phyloP scores from a whole-genome alignment of 2,888 invertebrate genomes.

The Athripsodes cinereus region DNA sequence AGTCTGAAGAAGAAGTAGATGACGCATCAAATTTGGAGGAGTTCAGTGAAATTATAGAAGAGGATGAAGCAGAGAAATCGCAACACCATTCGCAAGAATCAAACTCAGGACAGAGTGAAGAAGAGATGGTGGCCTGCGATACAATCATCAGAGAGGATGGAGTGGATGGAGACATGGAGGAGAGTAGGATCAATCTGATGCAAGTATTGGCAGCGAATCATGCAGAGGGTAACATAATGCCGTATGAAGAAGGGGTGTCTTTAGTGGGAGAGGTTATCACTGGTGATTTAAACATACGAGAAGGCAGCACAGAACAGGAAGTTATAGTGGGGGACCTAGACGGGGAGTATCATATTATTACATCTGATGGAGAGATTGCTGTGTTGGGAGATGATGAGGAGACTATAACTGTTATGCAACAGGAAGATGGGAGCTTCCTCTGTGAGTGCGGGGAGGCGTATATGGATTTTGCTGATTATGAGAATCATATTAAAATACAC shows the following conservation, averaged over 20 bases:
- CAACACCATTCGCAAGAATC: background rate
- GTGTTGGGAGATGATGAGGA: slow-evolving; percentile 45
- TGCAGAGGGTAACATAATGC: slow-evolving; percentile 14
- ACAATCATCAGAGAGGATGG: background rate
- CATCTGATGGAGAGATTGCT: slow-evolving; percentile 41
- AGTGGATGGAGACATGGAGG: background rate
- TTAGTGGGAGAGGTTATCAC: slow-evolving; percentile 2
- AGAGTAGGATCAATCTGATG: slow-evolving; percentile 18
- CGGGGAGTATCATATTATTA: slow-evolving; percentile 37
- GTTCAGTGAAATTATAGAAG: no score
- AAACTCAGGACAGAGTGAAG: background rate
- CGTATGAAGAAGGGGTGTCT: slow-evolving; percentile 14
- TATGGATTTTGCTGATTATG: slow-evolving; percentile 40
- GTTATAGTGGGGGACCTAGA: slow-evolving; percentile 38
- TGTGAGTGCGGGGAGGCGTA: slow-evolving; percentile 47
- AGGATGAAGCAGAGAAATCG: no score
- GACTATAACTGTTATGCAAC: slow-evolving; percentile 41
- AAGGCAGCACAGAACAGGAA: slow-evolving; percentile 36
- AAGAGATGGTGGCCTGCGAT: background rate
- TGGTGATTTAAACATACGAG: slow-evolving; percentile 25
- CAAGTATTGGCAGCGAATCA: slow-evolving; percentile 15
- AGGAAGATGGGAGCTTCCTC: slow-evolving; percentile 42
- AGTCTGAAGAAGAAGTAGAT: background rate
- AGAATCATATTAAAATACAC: slow-evolving; percentile 43
- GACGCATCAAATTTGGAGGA: background rate